Percentiles rank a stretch among this genome's conserved stretches.
Evolutionary conservation across 2,797 vertebrate genomes (phyloP).

Genomic region (Epinephelus awoara): DNA sequence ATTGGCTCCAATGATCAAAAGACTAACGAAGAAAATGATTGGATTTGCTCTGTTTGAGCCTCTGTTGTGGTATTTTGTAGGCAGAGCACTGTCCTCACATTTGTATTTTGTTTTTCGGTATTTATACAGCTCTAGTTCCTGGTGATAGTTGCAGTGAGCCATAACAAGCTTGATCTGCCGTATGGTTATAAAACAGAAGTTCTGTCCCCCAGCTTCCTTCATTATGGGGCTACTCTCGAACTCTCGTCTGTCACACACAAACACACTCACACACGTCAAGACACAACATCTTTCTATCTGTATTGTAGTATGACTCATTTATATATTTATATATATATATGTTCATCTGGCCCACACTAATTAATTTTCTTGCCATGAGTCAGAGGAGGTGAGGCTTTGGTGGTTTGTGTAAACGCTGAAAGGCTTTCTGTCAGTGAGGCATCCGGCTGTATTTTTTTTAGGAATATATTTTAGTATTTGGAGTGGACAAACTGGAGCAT

Average conservation of each 20-base stretch:
- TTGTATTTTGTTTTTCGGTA: slow-evolving; percentile 22
- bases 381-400: slow-evolving; percentile 36
- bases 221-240: slow-evolving; percentile 18
- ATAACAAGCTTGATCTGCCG: slow-evolving; percentile 55
- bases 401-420: slow-evolving; percentile 37
- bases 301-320: slow-evolving; percentile 18
- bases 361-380: slow-evolving; percentile 45
- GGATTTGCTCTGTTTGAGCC: slow-evolving; percentile 33
- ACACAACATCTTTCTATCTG: slow-evolving; percentile 9
- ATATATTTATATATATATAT: neutral
- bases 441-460: slow-evolving; percentile 11
- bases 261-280: neutral
- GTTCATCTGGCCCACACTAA: slow-evolving; percentile 32
- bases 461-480: slow-evolving; percentile 54
- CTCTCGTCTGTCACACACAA: slow-evolving; percentile 18
- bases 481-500: slow-evolving; percentile 57
- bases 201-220: slow-evolving; percentile 37
- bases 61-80: neutral
- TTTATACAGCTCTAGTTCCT: slow-evolving; percentile 31
- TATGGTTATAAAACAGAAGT: slow-evolving; percentile 47
- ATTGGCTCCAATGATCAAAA: slow-evolving; percentile 30
- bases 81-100: slow-evolving; percentile 14
- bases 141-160: slow-evolving; percentile 29
- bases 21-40: slow-evolving; percentile 20
- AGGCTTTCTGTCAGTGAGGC: slow-evolving; percentile 12